Percentiles rank a stretch among this genome's conserved stretches.
Conservation (phyloP, 2,888 invertebrate genomes). For the Agelastica alni region DNA sequence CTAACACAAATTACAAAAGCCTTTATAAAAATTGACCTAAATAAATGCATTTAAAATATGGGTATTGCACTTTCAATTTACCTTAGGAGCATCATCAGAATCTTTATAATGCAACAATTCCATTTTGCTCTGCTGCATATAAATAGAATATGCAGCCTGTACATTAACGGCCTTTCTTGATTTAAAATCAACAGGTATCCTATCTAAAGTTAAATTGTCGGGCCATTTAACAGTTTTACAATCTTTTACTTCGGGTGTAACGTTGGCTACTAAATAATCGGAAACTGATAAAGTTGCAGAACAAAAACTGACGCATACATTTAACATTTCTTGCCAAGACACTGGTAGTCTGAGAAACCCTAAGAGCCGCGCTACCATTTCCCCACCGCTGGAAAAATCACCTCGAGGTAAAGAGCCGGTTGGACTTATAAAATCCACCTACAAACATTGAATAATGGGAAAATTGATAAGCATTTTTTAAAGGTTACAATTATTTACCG, state of each 20-base stretch:
- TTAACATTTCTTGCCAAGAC: slow-evolving; percentile 75
- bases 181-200: slow-evolving; percentile 57
- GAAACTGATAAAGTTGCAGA: slow-evolving; percentile 69
- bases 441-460: too few species aligned
- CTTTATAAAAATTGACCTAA: too few species aligned
- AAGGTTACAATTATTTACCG: slow-evolving; percentile 56
- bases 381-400: slow-evolving; percentile 68
- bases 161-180: slow-evolving; percentile 55
- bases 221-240: slow-evolving; percentile 73
- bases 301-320: slow-evolving; percentile 79
- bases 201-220: slow-evolving; percentile 41
- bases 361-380: slow-evolving; percentile 73
- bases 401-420: slow-evolving; percentile 69
- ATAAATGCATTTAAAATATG: too few species aligned
- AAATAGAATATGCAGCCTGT: slow-evolving; percentile 62
- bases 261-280: slow-evolving; percentile 57
- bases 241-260: slow-evolving; percentile 69
- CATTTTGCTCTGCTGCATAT: slow-evolving; percentile 77
- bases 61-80: slow-evolving; percentile 27
- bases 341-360: slow-evolving; percentile 84
- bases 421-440: slow-evolving; percentile 74
- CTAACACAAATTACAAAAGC: not conserved
- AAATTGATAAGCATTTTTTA: too few species aligned
- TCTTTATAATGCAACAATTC: slow-evolving; percentile 77
- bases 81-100: slow-evolving; percentile 72